Base-by-base conservation (phyloP, 2,797 vertebrate genomes). In the Galago senegalensis region DNA sequence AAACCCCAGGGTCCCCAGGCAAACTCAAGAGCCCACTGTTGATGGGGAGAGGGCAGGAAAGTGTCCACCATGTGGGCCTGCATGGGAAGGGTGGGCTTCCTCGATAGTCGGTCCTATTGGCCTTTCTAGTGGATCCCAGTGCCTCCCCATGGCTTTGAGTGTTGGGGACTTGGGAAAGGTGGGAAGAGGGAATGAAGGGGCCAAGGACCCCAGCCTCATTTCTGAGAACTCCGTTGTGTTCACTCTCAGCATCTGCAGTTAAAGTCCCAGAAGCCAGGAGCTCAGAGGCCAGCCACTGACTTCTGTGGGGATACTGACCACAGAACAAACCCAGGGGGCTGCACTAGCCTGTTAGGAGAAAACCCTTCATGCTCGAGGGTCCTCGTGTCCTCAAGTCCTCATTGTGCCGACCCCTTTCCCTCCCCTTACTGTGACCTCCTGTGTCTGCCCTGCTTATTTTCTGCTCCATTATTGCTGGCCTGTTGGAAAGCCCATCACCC, bases 291-390 rank as follows among this genome's bases (percentile, higher is more conserved):
- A 1, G 27, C 20, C 40, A 2, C 73, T n/a, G 7, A 18, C 46
- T 37, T 0, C 14, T 13, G 3, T 14, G 5, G 56, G 11, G 25
- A 23, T 5, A 8, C 40, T 23, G 25, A 12, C 58, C 23, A 0
- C 1, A 0, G 18, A 20, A 0, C 1, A 0, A 23, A 20, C 11
- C 11, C 12, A 1, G 34, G 37, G 29, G 58, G 34, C 53, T 21
- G 10, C 2, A 0, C 11, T 21, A 13, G 60, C 14, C 13, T 61
- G 49, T 17, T 23, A 20, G 40, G 25, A 2, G 1, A 34, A 21
- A 12, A 29, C 20, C 46, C 69, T 20, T 12, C 4, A 5, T 2
- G 7, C 1, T 0, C 49, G 49, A 0, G 2, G 21, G 60, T 23
- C 60, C n/a, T 10, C 2, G 3, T 81, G 67, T 25, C 46, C 67